Percentiles rank a stretch among this genome's conserved stretches.
phyloP scores from a whole-genome alignment of 2,113 vertebrate species.

The Xyliphius kryptos region DNA sequence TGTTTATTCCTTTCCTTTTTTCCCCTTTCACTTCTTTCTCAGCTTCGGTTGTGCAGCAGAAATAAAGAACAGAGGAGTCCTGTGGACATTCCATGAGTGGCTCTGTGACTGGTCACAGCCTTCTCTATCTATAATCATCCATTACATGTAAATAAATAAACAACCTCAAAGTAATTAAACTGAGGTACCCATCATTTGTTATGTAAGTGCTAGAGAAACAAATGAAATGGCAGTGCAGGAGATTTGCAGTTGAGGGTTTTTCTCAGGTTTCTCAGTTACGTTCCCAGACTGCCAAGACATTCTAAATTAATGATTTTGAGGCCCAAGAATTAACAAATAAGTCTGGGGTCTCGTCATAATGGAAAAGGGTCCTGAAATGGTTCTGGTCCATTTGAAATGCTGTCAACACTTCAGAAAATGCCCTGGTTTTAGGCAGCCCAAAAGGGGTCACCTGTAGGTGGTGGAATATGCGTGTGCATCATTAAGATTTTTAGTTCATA shows the following conservation, averaged over 20 bases:
- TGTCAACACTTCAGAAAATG: slow-evolving; percentile 62
- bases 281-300: slow-evolving; percentile 51
- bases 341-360: slow-evolving; percentile 52
- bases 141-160: slow-evolving; percentile 66
- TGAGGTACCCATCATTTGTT: slow-evolving; percentile 66
- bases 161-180: slow-evolving; percentile 56
- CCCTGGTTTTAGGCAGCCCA: slow-evolving; percentile 49
- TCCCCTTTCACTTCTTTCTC: neutral
- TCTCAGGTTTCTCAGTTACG: slow-evolving; percentile 54
- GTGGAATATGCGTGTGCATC: slow-evolving; percentile 32
- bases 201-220: slow-evolving; percentile 45
- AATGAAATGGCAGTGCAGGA: slow-evolving; percentile 21
- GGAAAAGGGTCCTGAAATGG: slow-evolving; percentile 49
- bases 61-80: too few relatives aligned
- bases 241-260: slow-evolving; percentile 14
- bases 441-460: too few relatives aligned
- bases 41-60: too few relatives aligned
- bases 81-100: too few relatives aligned
- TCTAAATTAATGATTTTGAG: slow-evolving; percentile 64
- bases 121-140: slow-evolving; percentile 49
- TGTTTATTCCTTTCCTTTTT: slow-evolving; percentile 24
- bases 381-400: slow-evolving; percentile 60
- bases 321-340: slow-evolving; percentile 64
- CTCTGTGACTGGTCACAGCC: slow-evolving; percentile 50
- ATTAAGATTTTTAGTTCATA: too few relatives aligned